A percentile compares a stretch with the other conserved stretches of the same genome.
Evolutionary conservation across 2,113 vertebrate species (phyloP).

Genomic region (Psilopsiagon aurifrons): DNA sequence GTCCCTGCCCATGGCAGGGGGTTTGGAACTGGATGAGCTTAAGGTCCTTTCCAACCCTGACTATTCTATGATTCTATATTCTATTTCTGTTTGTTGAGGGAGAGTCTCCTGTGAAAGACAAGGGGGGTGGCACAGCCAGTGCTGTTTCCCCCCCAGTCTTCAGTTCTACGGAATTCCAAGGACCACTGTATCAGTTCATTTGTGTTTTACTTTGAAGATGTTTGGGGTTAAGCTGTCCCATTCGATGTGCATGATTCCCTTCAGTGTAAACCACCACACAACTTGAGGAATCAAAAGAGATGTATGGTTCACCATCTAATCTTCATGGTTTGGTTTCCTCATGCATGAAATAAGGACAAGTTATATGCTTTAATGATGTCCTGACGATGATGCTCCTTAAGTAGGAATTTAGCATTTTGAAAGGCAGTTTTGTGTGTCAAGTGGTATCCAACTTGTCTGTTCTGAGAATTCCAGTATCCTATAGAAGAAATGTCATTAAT

Average conservation of each 20-base stretch:
- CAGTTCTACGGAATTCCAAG: background rate
- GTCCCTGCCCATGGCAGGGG: background rate
- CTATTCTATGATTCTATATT: background rate
- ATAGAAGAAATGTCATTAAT: background rate
- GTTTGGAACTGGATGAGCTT: background rate
- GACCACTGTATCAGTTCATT: fast-evolving
- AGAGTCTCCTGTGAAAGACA: background rate
- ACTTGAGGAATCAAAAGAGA: background rate
- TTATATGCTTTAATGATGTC: background rate
- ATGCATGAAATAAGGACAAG: background rate
- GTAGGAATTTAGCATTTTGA: background rate
- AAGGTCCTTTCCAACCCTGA: background rate
- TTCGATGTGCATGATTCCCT: fast-evolving
- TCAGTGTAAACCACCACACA: background rate
- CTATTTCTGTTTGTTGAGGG: background rate
- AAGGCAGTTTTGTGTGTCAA: background rate
- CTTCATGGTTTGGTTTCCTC: background rate
- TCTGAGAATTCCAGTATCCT: background rate
- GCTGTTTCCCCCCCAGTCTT: fast-evolving
- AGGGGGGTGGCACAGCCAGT: background rate
- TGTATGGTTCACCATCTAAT: background rate
- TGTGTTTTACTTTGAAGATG: background rate
- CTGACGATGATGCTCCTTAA: background rate
- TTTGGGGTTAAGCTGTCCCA: background rate
- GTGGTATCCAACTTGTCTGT: background rate